These are phyloP conservation scores for Sterrhoptilus dennistouni DNA, from an alignment of 2,113 vertebrate species.

Conservation along the genomic window DNA sequence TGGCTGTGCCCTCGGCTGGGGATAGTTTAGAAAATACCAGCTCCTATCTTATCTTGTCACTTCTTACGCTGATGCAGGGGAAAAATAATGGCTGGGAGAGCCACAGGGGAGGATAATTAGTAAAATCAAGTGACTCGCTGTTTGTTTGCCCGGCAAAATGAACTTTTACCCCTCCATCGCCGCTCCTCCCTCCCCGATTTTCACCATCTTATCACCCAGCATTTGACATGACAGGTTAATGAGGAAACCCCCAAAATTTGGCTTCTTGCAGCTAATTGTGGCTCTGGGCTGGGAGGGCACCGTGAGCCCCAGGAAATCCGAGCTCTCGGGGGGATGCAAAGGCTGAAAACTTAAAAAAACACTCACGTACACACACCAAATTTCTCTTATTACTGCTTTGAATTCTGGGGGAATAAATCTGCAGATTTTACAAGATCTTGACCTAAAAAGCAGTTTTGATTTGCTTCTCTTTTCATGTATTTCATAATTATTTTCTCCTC, in stretches of 20 bases:
- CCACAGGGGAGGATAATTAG: conserved; percentile 69
- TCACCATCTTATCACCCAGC: conserved; percentile 24
- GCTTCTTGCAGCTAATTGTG: conserved; percentile 78
- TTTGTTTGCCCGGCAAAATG: conserved; percentile 66
- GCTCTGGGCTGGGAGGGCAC: conserved; percentile 68
- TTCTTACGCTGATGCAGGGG: conserved; percentile 37
- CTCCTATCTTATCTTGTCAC: conserved; percentile 72
- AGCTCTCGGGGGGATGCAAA: conserved; percentile 50
- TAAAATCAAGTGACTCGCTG: conserved; percentile 56
- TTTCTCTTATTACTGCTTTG: neutral
- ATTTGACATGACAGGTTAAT: conserved; percentile 74
- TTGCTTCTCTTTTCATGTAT: neutral
- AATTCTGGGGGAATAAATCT: neutral
- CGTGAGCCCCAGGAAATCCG: conserved; percentile 68
- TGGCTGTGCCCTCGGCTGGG: neutral
- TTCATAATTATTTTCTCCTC: neutral
- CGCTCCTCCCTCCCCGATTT: neutral
- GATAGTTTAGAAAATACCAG: conserved; percentile 57
- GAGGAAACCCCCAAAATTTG: conserved; percentile 58
- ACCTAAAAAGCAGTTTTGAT: neutral
- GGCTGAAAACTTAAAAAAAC: neutral
- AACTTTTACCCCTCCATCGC: conserved; percentile 55
- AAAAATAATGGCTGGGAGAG: conserved; percentile 11
- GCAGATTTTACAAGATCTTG: neutral
- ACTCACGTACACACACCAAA: neutral